phyloP scores from a whole-genome alignment of 2,888 invertebrate species.

The Ernsta delagoae region DNA sequence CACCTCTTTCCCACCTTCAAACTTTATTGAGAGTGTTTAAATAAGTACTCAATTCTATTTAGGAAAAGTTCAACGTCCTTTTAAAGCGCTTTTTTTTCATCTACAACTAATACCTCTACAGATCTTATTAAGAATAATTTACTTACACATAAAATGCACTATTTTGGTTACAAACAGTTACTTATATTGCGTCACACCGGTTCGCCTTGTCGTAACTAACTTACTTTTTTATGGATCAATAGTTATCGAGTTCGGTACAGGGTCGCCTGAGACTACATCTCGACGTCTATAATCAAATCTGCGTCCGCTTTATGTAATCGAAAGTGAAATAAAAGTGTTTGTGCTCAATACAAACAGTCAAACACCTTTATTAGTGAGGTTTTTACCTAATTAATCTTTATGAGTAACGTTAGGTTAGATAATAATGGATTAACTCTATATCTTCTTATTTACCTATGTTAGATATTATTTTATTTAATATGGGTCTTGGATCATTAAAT shows the following conservation, averaged over 20 bases:
- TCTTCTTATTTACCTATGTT: no score
- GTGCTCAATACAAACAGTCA: neutral
- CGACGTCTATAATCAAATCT: slow-evolving; percentile 15
- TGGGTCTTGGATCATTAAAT: no score
- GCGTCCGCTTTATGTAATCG: slow-evolving; percentile 8
- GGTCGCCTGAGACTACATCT: slow-evolving; percentile 32
- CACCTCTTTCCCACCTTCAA: no score
- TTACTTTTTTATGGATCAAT: slow-evolving; percentile 33
- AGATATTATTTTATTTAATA: no score
- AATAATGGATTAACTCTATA: no score
- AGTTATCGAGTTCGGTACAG: slow-evolving; percentile 32
- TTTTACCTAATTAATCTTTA: neutral
- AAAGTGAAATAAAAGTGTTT: slow-evolving; percentile 1
- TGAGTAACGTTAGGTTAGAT: neutral
- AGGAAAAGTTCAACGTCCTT: no score
- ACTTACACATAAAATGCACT: neutral
- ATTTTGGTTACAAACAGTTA: slow-evolving; percentile 13
- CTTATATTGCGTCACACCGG: slow-evolving; percentile 22
- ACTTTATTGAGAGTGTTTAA: no score
- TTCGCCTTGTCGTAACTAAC: slow-evolving; percentile 33
- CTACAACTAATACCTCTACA: no score
- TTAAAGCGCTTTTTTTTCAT: no score
- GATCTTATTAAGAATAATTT: no score
- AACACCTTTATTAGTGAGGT: no score
- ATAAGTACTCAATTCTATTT: no score